Conservation (phyloP, 2,113 vertebrate species). For the Macroglossus sobrinus region DNA sequence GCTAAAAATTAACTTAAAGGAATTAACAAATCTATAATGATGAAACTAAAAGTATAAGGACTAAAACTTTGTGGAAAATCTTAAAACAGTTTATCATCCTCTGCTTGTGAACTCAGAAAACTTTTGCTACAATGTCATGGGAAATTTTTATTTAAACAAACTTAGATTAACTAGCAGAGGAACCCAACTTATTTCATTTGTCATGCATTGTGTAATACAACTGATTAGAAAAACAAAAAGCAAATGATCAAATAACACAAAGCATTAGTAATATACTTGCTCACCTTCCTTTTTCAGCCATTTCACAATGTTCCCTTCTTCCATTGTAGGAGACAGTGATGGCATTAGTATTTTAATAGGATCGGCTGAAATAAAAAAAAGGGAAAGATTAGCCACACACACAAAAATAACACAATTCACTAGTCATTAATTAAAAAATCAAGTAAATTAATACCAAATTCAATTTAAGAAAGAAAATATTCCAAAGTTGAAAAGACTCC, state of each 20-base stretch:
- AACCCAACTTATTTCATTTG: not conserved
- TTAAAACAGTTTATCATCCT: not conserved
- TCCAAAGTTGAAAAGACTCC: not conserved
- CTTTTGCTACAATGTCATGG: not conserved
- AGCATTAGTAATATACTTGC: not conserved
- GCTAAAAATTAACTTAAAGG: not conserved
- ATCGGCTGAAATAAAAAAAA: constrained; percentile 81
- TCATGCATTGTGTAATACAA: not conserved
- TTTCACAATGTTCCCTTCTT: constrained; percentile 95
- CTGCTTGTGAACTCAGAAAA: not conserved
- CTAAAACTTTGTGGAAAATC: not conserved
- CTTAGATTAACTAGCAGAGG: not conserved
- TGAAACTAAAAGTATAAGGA: constrained; percentile 22
- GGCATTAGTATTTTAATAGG: constrained; percentile 94
- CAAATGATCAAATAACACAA: not conserved
- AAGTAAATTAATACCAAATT: not conserved
- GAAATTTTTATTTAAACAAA: not conserved
- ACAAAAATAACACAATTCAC: not conserved
- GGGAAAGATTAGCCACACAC: constrained; percentile 23
- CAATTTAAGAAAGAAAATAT: not conserved
- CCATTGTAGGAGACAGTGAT: constrained; percentile 98
- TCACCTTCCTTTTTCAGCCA: constrained; percentile 99
- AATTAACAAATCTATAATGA: not conserved
- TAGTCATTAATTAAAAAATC: not conserved
- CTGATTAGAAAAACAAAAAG: not conserved